Conservation (phyloP, 2,888 invertebrate genomes). For the Geophilus truncorum region DNA sequence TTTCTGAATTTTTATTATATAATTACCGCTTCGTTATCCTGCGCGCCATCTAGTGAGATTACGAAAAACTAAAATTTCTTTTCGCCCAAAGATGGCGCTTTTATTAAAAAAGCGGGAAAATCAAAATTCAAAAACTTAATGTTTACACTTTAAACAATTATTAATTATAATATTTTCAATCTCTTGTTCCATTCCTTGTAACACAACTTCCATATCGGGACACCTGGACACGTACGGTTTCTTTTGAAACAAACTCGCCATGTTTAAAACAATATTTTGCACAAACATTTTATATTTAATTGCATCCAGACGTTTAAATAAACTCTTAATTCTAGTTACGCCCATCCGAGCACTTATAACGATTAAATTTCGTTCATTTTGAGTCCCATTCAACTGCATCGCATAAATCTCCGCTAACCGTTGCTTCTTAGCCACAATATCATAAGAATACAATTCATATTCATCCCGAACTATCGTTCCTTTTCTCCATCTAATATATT, state of each 20-base stretch:
- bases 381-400: not conserved
- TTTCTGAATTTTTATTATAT: not conserved
- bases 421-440: not conserved
- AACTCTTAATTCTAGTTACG: not conserved
- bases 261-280: not conserved
- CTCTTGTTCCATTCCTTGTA: not conserved
- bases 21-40: too few relatives aligned
- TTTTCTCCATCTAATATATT: not conserved
- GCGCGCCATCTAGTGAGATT: too few relatives aligned
- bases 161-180: not conserved
- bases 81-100: too few relatives aligned
- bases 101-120: too few relatives aligned
- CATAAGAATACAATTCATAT: not conserved
- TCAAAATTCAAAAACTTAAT: not conserved
- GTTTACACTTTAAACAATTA: not conserved
- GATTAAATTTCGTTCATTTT: not conserved
- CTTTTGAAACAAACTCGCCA: not conserved
- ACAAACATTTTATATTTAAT: not conserved
- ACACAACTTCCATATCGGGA: not conserved
- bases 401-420: not conserved
- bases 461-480: not conserved
- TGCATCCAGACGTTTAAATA: not conserved
- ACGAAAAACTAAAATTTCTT: too few relatives aligned
- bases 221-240: not conserved
- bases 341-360: not conserved